Base-by-base conservation (phyloP, 2,113 vertebrate genomes). In the Spizaetus ornatus region DNA sequence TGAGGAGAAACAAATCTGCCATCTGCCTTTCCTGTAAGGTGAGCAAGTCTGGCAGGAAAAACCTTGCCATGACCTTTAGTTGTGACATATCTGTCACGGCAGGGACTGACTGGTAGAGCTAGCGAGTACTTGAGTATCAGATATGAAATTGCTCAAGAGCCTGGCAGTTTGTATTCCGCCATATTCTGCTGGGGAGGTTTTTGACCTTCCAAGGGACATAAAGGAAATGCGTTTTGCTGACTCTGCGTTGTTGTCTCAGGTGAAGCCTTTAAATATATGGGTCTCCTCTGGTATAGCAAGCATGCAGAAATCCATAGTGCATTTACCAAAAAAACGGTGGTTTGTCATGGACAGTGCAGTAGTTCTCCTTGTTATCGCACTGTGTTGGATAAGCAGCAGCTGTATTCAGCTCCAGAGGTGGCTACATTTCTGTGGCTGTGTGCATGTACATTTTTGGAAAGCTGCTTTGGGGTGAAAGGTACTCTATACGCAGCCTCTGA, bases 11-110 rank as follows among this genome's bases (percentile, higher is more conserved):
- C 56, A 43, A 16, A 79, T 86, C 77, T 71, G 74, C 62, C 31
- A 69, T 86, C 77, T 71, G 74, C 62, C 31, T 36, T 72, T 61
- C 58, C 73, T 58, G 82, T 82, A 42, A 65, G 42, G 55, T 8
- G 29, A 80, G 66, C 43, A 14, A 47, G 40, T 15, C 84, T 82
- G 84, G 50, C 67, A 50, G 82, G 71, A 42, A 70, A 45, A 74
- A 90, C 82, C 95, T 96, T 91, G 77, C 80, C 3, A 7, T 81
- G 90, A 93, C 96, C 94, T 97, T 88, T 88, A 70, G 82, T 50
- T 95, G 79, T 77, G 88, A 50, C 90, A 73, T 34, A 72, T 70
- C 77, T 94, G 88, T 91, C 91, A 82, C 25, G 6, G 93, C 70
- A 92, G 56, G 36, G 69, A 45, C 69, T 59, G 83, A 59, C 26